These are phyloP conservation scores for Cecidostiba fungosa DNA, from an alignment of 2,888 invertebrate genomes.

Conservation along the genomic window DNA sequence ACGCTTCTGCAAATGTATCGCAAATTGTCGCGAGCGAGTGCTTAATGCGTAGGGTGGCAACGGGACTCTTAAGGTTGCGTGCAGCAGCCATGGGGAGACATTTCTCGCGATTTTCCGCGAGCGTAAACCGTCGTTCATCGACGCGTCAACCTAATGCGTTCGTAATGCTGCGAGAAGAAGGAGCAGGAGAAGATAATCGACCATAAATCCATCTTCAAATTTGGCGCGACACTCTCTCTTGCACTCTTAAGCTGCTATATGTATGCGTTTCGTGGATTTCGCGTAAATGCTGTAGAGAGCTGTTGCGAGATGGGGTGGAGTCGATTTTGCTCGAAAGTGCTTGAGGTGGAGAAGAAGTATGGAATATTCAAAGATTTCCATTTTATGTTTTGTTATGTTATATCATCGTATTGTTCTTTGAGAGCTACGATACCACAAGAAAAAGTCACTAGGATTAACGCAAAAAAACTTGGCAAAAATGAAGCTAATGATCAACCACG, in stretches of 20 bases:
- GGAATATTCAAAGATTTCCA: background rate
- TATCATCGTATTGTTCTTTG: no score
- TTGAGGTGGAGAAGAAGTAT: background rate
- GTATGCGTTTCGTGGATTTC: constrained; percentile 27
- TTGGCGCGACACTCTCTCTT: constrained; percentile 30
- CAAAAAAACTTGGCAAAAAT: no score
- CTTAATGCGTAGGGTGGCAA: constrained; percentile 74
- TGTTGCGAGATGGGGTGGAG: background rate
- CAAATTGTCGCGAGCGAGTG: constrained; percentile 78
- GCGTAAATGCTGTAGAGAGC: constrained; percentile 48
- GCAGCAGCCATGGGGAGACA: constrained; percentile 74
- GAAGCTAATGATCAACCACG: background rate
- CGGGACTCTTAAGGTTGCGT: constrained; percentile 64
- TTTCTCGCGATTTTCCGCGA: constrained; percentile 73
- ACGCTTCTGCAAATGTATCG: constrained; percentile 80
- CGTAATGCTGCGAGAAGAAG: constrained; percentile 67
- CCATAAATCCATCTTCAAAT: constrained; percentile 72
- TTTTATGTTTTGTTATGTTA: background rate
- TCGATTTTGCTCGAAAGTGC: background rate
- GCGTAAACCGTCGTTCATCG: constrained; percentile 69
- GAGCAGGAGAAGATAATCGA: constrained; percentile 73
- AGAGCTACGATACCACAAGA: no score
- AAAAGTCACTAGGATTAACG: no score
- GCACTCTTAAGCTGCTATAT: background rate
- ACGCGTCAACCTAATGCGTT: constrained; percentile 73